Percentiles rank a stretch among this genome's conserved stretches.
These are phyloP conservation scores for Scarus forsteni DNA, from an alignment of 2,797 vertebrate genomes.

Conservation along the genomic window DNA sequence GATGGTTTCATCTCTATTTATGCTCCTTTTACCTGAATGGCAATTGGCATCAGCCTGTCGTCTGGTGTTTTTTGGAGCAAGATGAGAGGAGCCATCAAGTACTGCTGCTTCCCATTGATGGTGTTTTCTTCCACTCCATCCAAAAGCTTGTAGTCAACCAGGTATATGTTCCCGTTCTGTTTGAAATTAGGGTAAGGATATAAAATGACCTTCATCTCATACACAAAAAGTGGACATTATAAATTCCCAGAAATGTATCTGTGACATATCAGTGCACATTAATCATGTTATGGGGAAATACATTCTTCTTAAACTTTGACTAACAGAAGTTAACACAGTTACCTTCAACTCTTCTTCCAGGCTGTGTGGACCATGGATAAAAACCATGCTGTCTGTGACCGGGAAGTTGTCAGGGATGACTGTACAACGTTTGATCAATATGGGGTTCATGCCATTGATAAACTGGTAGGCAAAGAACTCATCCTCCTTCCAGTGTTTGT, in stretches of 20 bases:
- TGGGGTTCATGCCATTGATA: slow-evolving; percentile 76
- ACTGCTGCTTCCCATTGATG: slow-evolving; percentile 68
- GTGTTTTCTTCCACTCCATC: slow-evolving; percentile 67
- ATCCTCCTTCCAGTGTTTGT: slow-evolving; percentile 72
- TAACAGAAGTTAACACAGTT: background rate
- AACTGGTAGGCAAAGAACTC: slow-evolving; percentile 75
- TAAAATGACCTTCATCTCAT: background rate
- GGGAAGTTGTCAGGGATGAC: slow-evolving; percentile 62
- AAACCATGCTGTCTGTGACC: slow-evolving; percentile 59
- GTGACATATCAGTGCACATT: background rate
- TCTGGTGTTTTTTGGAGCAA: slow-evolving; percentile 67
- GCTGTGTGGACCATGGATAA: background rate
- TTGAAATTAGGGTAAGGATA: background rate
- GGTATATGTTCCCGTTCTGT: slow-evolving; percentile 81
- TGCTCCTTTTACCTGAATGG: slow-evolving; percentile 74
- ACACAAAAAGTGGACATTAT: background rate
- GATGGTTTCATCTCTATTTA: no score
- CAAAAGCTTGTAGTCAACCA: slow-evolving; percentile 79
- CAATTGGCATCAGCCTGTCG: slow-evolving; percentile 75
- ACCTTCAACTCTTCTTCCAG: slow-evolving; percentile 69
- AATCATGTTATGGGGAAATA: background rate
- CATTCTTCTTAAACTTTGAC: background rate
- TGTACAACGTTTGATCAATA: slow-evolving; percentile 62
- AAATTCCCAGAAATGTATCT: background rate
- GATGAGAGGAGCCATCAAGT: slow-evolving; percentile 73